Evolutionary conservation across 92 coral and sea anemone genomes (phyloP), one percentile per base, ranked within the genome.

Genomic region (Pocillopora grandis): DNA sequence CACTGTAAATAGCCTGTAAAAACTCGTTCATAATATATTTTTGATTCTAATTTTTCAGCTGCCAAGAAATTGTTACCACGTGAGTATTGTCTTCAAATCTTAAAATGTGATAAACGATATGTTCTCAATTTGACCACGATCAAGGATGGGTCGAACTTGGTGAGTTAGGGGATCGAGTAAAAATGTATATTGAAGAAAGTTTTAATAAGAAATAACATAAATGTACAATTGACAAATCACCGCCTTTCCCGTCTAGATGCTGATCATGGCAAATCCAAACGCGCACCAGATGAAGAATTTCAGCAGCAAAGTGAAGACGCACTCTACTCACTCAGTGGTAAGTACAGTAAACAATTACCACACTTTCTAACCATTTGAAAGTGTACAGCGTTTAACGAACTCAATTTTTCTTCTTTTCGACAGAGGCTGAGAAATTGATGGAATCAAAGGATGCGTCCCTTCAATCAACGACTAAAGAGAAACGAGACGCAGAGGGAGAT

Each of bases 61-160:
- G 98, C 98, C 86, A 95, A 95, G 94, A 95, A 95, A 80, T 88
- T 95, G 60, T 19, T 95, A 35, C 98, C 97, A 76, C 97, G 98
- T 95, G 77, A 91, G 94, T 88, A 66, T 31, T 14, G 58, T 20
- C 13, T n/a, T 18, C 5, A 58, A n/a, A 19, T 23, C 71, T 14
- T 4, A 66, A 57, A 12, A 37, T 18, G 31, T 14, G 52, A 19
- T 31, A 60, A 49, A 48, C 56, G 36, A 21, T 31, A 23, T 18
- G 80, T 42, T 42, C 4, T 42, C 52, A 42, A 42, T 42, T 42
- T 42, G 52, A 42, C 52, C 8, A 3, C 52, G 52, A 3, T 42
- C 8, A 42, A 42, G 52, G 6, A 42, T 7, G 52, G 52, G 52
- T 42, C 4, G 52, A 42, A 7, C 4, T 42, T 42, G 52, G 52